These are phyloP conservation scores for Balaenoptera acutorostrata DNA, from an alignment of 2,113 vertebrate species.

Conservation along the genomic window DNA sequence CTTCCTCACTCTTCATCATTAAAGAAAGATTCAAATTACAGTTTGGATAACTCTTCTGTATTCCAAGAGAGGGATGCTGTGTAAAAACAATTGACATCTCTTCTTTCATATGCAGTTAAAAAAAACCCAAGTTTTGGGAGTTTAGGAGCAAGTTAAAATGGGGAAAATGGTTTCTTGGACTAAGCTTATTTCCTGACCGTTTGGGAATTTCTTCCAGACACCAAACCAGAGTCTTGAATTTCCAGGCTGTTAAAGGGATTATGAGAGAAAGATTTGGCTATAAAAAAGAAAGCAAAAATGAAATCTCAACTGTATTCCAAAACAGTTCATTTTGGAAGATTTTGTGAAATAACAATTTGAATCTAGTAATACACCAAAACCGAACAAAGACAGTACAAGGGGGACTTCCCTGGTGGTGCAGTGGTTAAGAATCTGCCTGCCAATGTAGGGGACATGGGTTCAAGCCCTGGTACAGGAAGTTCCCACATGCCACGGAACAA, in stretches of 20 bases:
- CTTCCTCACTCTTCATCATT: neutral
- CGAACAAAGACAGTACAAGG: neutral
- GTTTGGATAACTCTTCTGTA: neutral
- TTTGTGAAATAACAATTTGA: constrained; percentile 13
- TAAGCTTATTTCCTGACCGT: constrained; percentile 21
- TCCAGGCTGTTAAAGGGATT: neutral
- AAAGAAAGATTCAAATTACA: constrained; percentile 19
- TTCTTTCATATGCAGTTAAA: neutral
- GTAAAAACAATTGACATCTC: neutral
- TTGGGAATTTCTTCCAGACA: constrained; percentile 35
- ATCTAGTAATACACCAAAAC: neutral
- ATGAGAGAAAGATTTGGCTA: neutral
- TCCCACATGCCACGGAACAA: no score
- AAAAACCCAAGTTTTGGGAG: neutral
- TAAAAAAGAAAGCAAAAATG: constrained; percentile 21
- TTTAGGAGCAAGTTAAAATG: neutral
- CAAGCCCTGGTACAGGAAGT: no score
- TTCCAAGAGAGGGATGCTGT: neutral
- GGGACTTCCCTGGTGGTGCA: no score
- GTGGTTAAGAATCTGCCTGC: no score
- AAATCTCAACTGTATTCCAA: neutral
- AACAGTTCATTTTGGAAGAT: neutral
- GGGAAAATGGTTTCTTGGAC: neutral
- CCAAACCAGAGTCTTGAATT: constrained; percentile 16
- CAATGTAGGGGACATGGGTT: no score